phyloP scores from a whole-genome alignment of 2,113 vertebrate species.

The Acrocephalus arundinaceus region DNA sequence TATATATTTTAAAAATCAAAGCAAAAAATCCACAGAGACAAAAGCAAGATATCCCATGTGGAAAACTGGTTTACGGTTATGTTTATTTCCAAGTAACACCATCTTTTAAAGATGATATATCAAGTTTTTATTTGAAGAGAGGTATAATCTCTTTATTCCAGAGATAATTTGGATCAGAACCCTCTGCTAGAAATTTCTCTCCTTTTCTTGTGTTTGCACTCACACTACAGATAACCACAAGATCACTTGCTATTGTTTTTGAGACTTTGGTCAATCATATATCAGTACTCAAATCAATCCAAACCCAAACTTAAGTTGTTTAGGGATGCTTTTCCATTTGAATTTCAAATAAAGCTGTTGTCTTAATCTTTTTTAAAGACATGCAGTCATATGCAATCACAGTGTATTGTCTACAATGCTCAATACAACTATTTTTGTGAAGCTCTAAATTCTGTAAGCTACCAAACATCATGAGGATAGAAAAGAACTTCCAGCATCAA shows the following conservation, averaged over 20 bases:
- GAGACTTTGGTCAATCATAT: conserved; percentile 8
- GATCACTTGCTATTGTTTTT: not conserved
- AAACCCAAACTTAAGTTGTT: not conserved
- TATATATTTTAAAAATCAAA: conserved; percentile 25
- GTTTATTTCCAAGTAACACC: conserved; percentile 45
- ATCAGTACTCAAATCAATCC: not conserved
- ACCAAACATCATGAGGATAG: not conserved
- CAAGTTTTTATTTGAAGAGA: conserved; percentile 46
- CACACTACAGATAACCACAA: conserved; percentile 13
- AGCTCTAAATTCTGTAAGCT: conserved; percentile 16
- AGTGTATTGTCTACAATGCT: conserved; percentile 31
- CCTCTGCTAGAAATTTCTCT: conserved; percentile 5
- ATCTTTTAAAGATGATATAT: conserved; percentile 62
- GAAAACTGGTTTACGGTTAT: conserved; percentile 44
- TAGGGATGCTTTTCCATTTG: conserved; percentile 9
- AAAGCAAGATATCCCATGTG: conserved; percentile 54
- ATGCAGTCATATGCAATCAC: conserved; percentile 57
- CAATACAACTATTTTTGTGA: conserved; percentile 16
- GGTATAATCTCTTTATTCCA: conserved; percentile 25
- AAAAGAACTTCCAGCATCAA: conserved; percentile 5
- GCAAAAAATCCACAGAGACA: conserved; percentile 59
- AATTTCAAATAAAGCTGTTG: conserved; percentile 48
- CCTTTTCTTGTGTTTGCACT: conserved; percentile 23
- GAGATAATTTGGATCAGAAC: conserved; percentile 33
- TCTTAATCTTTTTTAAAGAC: conserved; percentile 9